Percentiles rank a stretch among this genome's conserved stretches.
phyloP scores from a whole-genome alignment of 2,888 invertebrate genomes.

The Barypeithes pellucidus region DNA sequence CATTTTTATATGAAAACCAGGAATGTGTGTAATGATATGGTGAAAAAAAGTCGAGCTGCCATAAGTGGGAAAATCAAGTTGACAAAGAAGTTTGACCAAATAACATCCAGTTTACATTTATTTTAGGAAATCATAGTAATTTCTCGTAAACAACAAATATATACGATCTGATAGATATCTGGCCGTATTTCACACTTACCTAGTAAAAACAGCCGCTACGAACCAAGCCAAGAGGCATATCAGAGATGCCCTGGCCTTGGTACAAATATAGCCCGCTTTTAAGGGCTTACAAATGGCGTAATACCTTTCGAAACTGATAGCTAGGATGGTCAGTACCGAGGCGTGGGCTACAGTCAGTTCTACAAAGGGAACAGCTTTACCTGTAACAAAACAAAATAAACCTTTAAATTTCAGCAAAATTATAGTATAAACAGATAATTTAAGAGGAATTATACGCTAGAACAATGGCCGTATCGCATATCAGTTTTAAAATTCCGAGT shows the following conservation, averaged over 20 bases:
- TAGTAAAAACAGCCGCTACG: constrained; percentile 88
- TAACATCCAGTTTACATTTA: too few species aligned
- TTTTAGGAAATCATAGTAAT: not conserved
- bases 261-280: constrained; percentile 91
- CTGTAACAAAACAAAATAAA: constrained; percentile 73
- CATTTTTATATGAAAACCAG: too few species aligned
- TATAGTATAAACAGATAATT: too few species aligned
- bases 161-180: not conserved
- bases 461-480: too few species aligned
- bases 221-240: constrained; percentile 90
- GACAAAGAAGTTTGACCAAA: too few species aligned
- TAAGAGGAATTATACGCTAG: too few species aligned
- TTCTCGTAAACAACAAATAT: not conserved
- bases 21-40: too few species aligned
- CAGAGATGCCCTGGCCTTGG: constrained; percentile 86
- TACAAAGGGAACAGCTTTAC: constrained; percentile 93
- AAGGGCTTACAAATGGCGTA: constrained; percentile 93
- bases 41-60: too few species aligned
- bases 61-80: too few species aligned
- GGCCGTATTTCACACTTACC: constrained; percentile 74
- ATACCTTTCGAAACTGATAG: constrained; percentile 92
- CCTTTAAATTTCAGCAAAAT: not conserved
- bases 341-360: constrained; percentile 94
- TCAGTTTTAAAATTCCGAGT: too few species aligned
- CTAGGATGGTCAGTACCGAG: constrained; percentile 92